Evolutionary conservation across 2,113 vertebrate species (phyloP).

Genomic region (Osmerus eperlanus): DNA sequence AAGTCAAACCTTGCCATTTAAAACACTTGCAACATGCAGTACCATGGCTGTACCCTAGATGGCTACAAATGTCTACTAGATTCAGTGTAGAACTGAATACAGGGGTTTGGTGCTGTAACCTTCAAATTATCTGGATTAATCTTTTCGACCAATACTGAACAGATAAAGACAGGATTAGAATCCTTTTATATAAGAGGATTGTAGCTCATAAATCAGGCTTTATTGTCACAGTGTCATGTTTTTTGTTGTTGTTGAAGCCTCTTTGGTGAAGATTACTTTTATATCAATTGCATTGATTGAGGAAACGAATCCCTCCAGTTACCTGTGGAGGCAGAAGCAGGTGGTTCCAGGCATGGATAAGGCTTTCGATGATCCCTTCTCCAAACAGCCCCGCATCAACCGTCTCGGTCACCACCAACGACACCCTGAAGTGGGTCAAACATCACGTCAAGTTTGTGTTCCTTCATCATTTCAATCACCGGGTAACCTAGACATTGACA

Average conservation of each 20-base stretch:
- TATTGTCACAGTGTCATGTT: slow-evolving; percentile 1
- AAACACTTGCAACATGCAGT: background rate
- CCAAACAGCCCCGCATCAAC: slow-evolving; percentile 97
- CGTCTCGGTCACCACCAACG: slow-evolving; percentile 96
- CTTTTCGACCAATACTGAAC: background rate
- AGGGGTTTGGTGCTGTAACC: background rate
- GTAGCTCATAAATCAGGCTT: slow-evolving; percentile 9
- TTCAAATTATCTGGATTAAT: background rate
- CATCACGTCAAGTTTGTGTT: background rate
- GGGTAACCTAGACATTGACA: no score
- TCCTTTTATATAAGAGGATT: slow-evolving; percentile 24
- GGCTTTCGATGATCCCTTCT: slow-evolving; percentile 95
- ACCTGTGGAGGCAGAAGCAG: slow-evolving; percentile 91
- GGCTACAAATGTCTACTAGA: background rate
- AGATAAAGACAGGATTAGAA: background rate
- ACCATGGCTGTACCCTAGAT: slow-evolving; percentile 22
- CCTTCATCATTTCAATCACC: background rate
- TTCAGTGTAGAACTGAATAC: background rate
- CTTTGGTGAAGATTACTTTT: background rate
- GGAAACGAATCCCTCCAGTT: slow-evolving; percentile 6
- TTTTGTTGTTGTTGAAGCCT: background rate
- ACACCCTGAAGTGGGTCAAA: slow-evolving; percentile 75
- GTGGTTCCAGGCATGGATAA: slow-evolving; percentile 96
- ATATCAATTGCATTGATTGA: background rate
- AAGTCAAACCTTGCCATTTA: background rate